Base-by-base conservation (phyloP, 2,888 invertebrate species). In the Petrophora chlorosata region DNA sequence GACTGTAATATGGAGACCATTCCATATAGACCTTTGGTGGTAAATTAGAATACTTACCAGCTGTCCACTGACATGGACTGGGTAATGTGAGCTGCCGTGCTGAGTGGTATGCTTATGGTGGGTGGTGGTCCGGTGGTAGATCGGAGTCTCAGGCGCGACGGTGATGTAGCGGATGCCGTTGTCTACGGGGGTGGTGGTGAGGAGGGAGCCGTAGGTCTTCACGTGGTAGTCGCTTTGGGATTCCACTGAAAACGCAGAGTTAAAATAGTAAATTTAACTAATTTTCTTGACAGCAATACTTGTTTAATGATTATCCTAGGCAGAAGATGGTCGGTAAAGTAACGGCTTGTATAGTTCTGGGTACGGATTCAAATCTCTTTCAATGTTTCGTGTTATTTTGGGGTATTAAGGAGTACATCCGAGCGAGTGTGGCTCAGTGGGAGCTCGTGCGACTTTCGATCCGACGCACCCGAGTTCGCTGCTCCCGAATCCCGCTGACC, bases 151-250 rank as follows among this genome's bases (percentile, higher is more conserved):
- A 0, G 84, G 87, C 0, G 83, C 79, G 3, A 89, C 79, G 23
- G 91, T 87, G 72, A 91, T 82, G 73, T 87, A 82, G 49, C 88
- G 73, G 70, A 91, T 82, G 58, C 86, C 82, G 61, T 79, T 79
- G 75, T 89, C 85, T 59, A 79, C 71, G n/a, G 86, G 73, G 4
- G 90, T 76, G 30, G 90, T 82, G 26, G 91, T 82, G 51, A 84
- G 61, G 44, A 87, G 66, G 7, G 84, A 70, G 26, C 86, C 77
- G 80, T 92, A 76, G 65, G 91, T 76, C 86, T 92, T 74, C 85
- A 92, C 65, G 82, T 97, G 97, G 79, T 95, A 97, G 83, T 97
- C 96, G 77, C 96, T 95, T 84, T 97, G 97, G 8, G 96, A 95
- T 84, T 97, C 96, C 73, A 96, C 97, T 97, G 87, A 8, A 92